A percentile compares a stretch with the other conserved stretches of the same genome.
Conservation (phyloP, 2,797 vertebrate genomes). For the Phoxinus dragarum region DNA sequence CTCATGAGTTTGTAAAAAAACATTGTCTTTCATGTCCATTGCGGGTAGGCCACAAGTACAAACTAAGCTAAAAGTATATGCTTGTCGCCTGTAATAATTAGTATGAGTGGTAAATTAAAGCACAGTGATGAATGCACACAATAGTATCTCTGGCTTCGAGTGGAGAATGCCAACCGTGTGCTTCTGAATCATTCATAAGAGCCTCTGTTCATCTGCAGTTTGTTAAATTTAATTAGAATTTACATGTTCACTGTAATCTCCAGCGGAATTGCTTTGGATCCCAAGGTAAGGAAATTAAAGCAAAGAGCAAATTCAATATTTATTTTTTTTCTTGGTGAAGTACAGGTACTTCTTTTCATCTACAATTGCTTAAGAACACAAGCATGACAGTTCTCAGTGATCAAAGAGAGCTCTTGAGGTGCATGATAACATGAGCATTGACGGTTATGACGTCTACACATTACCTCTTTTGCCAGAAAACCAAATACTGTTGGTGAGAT, state of each 20-base stretch:
- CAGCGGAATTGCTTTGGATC: constrained; percentile 61
- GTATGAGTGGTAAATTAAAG: constrained; percentile 25
- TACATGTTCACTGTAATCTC: constrained; percentile 60
- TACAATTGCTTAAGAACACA: constrained; percentile 22
- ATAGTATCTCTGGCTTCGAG: constrained; percentile 28
- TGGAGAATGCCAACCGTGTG: constrained; percentile 55
- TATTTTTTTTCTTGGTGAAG: constrained; percentile 19
- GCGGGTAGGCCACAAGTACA: not conserved
- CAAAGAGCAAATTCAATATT: constrained; percentile 52
- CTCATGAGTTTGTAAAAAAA: constrained; percentile 1
- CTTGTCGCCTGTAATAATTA: constrained; percentile 22
- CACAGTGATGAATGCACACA: constrained; percentile 12
- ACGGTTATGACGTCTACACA: constrained; percentile 21
- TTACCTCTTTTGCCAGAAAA: not conserved
- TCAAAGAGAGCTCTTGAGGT: constrained; percentile 40
- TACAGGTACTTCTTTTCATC: constrained; percentile 51
- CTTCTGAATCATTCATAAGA: constrained; percentile 62
- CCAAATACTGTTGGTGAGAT: constrained; percentile 15
- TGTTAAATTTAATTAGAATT: constrained; percentile 70
- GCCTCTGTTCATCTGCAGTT: constrained; percentile 61
- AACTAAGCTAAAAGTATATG: constrained; percentile 22
- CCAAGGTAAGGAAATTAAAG: constrained; percentile 75
- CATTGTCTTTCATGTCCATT: constrained; percentile 19
- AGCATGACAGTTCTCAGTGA: not conserved
- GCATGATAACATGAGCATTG: constrained; percentile 22